Conservation (phyloP, 2,797 vertebrate species). For the Pachyuromys duprasi region DNA sequence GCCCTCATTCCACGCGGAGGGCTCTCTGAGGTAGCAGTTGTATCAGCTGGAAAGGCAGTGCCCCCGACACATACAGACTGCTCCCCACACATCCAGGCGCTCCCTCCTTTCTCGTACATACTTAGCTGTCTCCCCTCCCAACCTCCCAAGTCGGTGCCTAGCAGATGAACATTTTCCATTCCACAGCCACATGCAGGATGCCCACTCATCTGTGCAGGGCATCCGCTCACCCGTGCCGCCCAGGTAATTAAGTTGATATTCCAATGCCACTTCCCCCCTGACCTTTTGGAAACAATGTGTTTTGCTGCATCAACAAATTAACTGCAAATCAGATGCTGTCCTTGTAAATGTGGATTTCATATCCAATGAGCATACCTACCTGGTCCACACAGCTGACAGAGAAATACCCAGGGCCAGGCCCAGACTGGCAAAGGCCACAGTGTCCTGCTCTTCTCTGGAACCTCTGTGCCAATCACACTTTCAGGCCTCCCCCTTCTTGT, state of each 20-base stretch:
- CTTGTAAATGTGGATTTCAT: constrained; percentile 79
- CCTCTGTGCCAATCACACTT: constrained; percentile 47
- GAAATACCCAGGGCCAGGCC: background rate
- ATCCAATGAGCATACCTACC: constrained; percentile 51
- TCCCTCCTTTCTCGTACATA: background rate
- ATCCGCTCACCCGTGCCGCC: constrained; percentile 73
- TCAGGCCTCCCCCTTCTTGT: background rate
- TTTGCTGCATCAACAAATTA: constrained; percentile 91
- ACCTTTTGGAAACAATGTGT: constrained; percentile 89
- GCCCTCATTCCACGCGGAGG: background rate
- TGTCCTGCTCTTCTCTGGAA: constrained; percentile 31
- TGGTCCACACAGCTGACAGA: constrained; percentile 56
- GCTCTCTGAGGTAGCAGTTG: background rate
- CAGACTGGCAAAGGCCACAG: constrained; percentile 55
- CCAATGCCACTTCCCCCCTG: constrained; percentile 85
- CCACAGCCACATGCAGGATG: background rate
- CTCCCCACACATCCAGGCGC: background rate
- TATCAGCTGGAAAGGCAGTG: background rate
- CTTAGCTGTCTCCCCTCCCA: background rate
- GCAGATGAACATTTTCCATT: constrained; percentile 77
- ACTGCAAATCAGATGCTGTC: constrained; percentile 85
- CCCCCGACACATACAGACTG: background rate
- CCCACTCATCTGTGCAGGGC: background rate
- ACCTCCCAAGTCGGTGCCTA: constrained; percentile 36
- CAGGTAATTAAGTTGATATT: constrained; percentile 89